phyloP scores from a whole-genome alignment of 2,888 invertebrate genomes.

The Malacosoma neustria region DNA sequence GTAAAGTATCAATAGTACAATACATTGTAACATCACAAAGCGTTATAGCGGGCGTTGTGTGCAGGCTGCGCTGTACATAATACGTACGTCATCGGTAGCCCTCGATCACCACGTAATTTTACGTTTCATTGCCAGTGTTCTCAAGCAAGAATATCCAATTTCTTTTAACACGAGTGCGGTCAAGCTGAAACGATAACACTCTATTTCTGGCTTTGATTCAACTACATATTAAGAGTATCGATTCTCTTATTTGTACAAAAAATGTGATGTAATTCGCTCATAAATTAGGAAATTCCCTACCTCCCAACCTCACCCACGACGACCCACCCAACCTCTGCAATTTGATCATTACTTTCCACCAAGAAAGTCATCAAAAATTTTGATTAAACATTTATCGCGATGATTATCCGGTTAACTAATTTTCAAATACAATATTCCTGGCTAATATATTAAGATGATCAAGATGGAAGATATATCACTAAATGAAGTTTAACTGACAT shows the following conservation, averaged over 20 bases:
- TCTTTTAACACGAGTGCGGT: slow-evolving; percentile 50
- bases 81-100: slow-evolving; percentile 32
- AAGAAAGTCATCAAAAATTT: slow-evolving; percentile 43
- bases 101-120: slow-evolving; percentile 55
- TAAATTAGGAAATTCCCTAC: too few relatives aligned
- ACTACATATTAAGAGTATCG: slow-evolving; percentile 21
- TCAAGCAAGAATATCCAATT: slow-evolving; percentile 63
- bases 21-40: slow-evolving; percentile 34
- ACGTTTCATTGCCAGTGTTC: slow-evolving; percentile 60
- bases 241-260: slow-evolving; percentile 14
- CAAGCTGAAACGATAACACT: slow-evolving; percentile 55
- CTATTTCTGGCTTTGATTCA: slow-evolving; percentile 38
- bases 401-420: slow-evolving; percentile 27
- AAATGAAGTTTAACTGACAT: slow-evolving; percentile 28
- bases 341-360: slow-evolving; percentile 18
- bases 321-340: too few relatives aligned
- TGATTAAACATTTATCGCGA: slow-evolving; percentile 44
- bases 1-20: slow-evolving; percentile 42
- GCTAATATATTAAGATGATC: too few relatives aligned
- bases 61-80: slow-evolving; percentile 19
- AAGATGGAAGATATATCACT: too few relatives aligned
- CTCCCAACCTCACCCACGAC: too few relatives aligned
- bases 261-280: slow-evolving; percentile 1
- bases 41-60: slow-evolving; percentile 20
- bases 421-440: too few relatives aligned